Evolutionary conservation across 1,140 invertebrate species (phyloP).

Genomic region (Bombus haemorrhoidalis): DNA sequence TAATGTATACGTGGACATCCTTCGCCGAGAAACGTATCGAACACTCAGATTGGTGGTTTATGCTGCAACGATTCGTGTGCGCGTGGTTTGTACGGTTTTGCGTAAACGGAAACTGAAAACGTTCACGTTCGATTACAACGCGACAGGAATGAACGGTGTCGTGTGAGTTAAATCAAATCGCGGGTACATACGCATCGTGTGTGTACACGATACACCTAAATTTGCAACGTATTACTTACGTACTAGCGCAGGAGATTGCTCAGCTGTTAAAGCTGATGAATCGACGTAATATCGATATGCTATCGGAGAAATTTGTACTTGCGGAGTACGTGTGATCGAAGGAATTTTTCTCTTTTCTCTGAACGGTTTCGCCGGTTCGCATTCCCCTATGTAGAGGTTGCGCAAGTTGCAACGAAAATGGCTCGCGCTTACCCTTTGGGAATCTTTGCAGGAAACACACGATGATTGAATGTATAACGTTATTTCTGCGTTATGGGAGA

Average conservation of each 20-base stretch:
- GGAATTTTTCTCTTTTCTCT: not conserved
- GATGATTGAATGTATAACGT: not conserved
- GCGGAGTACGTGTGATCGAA: too few species aligned
- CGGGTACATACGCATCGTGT: too few species aligned
- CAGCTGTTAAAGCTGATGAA: not conserved
- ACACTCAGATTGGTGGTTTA: not conserved
- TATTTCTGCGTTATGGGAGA: not conserved
- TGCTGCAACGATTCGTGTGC: not conserved
- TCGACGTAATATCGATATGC: not conserved
- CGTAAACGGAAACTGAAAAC: not conserved
- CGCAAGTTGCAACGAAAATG: not conserved
- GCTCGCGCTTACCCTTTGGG: not conserved
- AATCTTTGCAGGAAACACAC: not conserved
- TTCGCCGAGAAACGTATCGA: too few species aligned
- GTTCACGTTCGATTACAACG: not conserved
- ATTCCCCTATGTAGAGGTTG: not conserved
- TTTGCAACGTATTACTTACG: not conserved
- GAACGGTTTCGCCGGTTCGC: not conserved
- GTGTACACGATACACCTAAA: not conserved
- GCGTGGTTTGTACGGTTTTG: not conserved
- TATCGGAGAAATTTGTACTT: not conserved
- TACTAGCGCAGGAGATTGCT: not conserved
- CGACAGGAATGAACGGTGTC: too few species aligned
- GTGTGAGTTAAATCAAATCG: not conserved
- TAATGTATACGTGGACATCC: not conserved